Evolutionary conservation across 1,140 invertebrate species (phyloP).

Genomic region (Papilio helenus): DNA sequence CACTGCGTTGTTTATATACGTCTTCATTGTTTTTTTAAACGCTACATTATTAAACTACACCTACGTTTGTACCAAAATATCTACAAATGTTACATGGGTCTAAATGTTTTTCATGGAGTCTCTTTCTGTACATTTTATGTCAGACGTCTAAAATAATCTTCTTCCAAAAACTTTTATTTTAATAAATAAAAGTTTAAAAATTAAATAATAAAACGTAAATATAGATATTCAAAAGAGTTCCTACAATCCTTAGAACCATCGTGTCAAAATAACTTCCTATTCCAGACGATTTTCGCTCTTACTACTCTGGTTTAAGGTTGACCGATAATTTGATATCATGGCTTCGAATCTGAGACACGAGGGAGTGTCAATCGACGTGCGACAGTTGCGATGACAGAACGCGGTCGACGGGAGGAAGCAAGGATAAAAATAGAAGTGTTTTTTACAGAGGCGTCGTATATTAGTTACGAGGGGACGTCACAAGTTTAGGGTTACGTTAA

Average conservation of each 20-base stretch:
- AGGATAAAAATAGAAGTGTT: conserved; percentile 48
- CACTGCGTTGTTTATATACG: neutral
- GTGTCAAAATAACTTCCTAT: neutral
- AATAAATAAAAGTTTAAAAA: too few species aligned
- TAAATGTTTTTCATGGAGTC: neutral
- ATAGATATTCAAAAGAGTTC: neutral
- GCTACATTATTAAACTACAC: neutral
- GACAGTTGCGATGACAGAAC: conserved; percentile 45
- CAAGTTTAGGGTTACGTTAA: conserved; percentile 28
- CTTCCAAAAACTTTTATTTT: neutral
- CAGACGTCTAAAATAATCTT: neutral
- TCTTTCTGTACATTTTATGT: neutral
- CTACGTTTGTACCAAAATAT: neutral
- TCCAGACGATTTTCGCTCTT: neutral
- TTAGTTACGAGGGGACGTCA: conserved; percentile 1
- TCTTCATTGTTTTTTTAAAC: neutral
- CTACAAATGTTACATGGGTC: neutral
- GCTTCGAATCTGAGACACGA: conserved; percentile 17
- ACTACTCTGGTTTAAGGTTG: neutral
- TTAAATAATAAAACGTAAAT: too few species aligned
- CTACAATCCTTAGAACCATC: neutral
- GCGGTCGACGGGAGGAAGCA: conserved; percentile 47
- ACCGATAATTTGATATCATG: neutral
- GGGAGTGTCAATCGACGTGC: conserved; percentile 17
- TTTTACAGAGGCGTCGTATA: conserved; percentile 40